Evolutionary conservation across 2,797 vertebrate genomes (phyloP).

Genomic region (Heliangelus exortis): DNA sequence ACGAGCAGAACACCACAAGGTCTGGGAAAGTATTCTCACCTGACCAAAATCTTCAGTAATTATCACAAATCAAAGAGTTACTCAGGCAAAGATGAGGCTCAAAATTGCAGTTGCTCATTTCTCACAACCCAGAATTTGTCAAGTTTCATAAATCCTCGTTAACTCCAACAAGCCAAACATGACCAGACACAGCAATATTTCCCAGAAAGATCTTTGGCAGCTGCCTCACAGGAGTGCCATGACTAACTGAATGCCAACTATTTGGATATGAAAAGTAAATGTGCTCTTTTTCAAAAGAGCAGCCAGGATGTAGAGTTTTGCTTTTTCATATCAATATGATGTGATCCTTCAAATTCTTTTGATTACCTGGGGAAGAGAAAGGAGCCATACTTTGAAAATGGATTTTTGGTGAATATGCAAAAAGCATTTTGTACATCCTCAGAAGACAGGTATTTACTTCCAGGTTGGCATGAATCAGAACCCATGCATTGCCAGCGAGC

Average conservation of each 20-base stretch:
- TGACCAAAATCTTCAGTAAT: constrained; percentile 34
- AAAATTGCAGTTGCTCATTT: constrained; percentile 11
- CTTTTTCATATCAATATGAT: background rate
- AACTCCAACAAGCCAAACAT: constrained; percentile 29
- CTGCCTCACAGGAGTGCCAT: background rate
- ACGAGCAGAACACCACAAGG: background rate
- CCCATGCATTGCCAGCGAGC: background rate
- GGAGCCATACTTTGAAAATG: background rate
- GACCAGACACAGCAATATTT: background rate
- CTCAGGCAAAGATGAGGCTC: background rate
- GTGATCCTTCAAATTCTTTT: background rate
- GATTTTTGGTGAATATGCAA: background rate
- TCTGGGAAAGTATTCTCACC: constrained; percentile 31
- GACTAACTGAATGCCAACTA: background rate
- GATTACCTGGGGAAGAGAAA: background rate
- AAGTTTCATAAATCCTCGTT: constrained; percentile 52
- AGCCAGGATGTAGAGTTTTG: background rate
- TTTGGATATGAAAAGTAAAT: background rate
- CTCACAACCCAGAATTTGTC: constrained; percentile 29
- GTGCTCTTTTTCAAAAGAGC: background rate
- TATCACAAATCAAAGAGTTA: constrained; percentile 25
- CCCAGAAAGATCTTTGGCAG: constrained; percentile 4
- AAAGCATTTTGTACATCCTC: background rate
- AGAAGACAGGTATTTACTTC: background rate
- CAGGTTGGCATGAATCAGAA: background rate